Conservation (phyloP, 2,888 invertebrate species). For the Ormyrus thymus region DNA sequence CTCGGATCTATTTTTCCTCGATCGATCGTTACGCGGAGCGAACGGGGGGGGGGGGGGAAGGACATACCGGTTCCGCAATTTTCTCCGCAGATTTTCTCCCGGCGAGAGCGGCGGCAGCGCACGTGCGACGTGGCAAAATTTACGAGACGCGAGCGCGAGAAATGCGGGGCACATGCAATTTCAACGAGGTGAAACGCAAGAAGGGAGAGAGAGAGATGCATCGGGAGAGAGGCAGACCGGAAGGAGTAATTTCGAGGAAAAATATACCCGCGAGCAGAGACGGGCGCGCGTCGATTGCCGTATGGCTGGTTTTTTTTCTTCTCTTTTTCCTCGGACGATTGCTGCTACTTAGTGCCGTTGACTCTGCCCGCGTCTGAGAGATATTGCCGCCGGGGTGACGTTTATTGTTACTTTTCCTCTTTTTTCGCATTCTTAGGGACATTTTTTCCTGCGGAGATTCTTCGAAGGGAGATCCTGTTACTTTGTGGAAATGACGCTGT, state of each 20-base stretch:
- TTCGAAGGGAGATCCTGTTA: no score
- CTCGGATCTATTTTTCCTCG: background rate
- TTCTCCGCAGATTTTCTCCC: constrained; percentile 5
- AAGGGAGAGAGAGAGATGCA: background rate
- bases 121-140: constrained; percentile 14
- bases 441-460: no score
- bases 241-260: constrained; percentile 35
- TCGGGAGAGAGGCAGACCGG: constrained; percentile 20
- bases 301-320: constrained; percentile 5
- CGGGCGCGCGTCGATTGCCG: background rate
- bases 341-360: constrained; percentile 3
- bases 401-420: no score
- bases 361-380: background rate
- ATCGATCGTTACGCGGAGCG: constrained; percentile 2
- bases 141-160: constrained; percentile 31
- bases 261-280: background rate
- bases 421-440: no score
- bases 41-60: background rate
- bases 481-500: no score
- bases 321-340: background rate
- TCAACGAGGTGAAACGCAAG: constrained; percentile 2
- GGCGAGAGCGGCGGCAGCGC: background rate
- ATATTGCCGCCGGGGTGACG: no score
- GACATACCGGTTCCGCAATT: constrained; percentile 34
- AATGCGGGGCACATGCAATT: constrained; percentile 34